These are phyloP conservation scores for Drosophila prolongata DNA, from an alignment of 2,888 invertebrate genomes.

Conservation along the genomic window DNA sequence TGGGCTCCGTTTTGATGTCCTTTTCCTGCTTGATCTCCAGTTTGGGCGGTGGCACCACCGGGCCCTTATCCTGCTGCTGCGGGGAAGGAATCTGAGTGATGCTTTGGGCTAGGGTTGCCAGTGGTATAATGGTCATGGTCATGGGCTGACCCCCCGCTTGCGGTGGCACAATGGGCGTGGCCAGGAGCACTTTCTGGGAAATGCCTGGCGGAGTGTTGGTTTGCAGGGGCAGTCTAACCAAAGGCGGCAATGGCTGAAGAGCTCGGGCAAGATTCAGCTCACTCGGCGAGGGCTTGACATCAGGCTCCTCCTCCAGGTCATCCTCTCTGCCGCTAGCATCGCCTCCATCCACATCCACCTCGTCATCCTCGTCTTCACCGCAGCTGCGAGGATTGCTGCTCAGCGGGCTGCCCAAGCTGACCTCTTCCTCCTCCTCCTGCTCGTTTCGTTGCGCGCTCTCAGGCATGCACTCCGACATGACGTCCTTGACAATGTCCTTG, in stretches of 20 bases:
- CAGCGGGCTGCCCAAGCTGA: slow-evolving; percentile 32
- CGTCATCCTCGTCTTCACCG: slow-evolving; percentile 35
- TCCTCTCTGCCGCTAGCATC: slow-evolving; percentile 48
- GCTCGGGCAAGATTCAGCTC: slow-evolving; percentile 50
- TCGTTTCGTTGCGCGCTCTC: slow-evolving; percentile 4
- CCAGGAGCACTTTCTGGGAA: slow-evolving; percentile 78
- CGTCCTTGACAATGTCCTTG: slow-evolving; percentile 80
- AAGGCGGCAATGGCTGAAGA: slow-evolving; percentile 51
- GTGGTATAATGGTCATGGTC: slow-evolving; percentile 82
- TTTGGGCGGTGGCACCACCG: slow-evolving; percentile 71
- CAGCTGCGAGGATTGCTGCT: slow-evolving; percentile 24
- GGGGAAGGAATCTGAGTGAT: slow-evolving; percentile 54
- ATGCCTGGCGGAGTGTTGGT: slow-evolving; percentile 53
- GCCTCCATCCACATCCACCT: slow-evolving; percentile 45
- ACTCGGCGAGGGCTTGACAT: slow-evolving; percentile 59
- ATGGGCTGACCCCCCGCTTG: slow-evolving; percentile 62
- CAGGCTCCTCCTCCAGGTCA: slow-evolving; percentile 50
- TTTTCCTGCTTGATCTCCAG: slow-evolving; percentile 78
- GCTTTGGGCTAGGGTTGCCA: slow-evolving; percentile 71
- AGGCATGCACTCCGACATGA: slow-evolving; percentile 72
- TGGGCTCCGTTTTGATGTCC: slow-evolving; percentile 78
- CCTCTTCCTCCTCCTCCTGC: slow-evolving; percentile 38
- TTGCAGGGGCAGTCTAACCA: slow-evolving; percentile 57
- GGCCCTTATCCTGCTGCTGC: slow-evolving; percentile 27
- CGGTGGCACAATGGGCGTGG: slow-evolving; percentile 75